phyloP scores from a whole-genome alignment of 1,140 invertebrate species.

The Plodia interpunctella region DNA sequence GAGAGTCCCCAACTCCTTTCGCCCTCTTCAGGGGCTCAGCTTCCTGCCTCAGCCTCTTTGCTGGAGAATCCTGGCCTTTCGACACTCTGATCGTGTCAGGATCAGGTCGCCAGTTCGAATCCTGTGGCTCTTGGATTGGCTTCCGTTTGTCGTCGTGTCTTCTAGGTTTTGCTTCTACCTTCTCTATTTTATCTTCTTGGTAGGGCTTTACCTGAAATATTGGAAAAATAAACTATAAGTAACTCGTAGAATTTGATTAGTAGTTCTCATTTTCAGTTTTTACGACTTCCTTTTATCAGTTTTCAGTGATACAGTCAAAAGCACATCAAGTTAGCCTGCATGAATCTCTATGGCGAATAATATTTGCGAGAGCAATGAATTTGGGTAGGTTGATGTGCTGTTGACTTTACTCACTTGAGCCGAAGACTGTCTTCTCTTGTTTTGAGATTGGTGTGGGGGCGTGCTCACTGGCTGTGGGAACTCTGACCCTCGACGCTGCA shows the following conservation, averaged over 20 bases:
- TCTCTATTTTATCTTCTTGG: slow-evolving; percentile 53
- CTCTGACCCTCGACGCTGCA: slow-evolving; percentile 67
- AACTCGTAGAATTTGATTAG: too few species aligned
- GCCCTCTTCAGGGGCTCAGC: slow-evolving; percentile 66
- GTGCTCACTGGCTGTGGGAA: slow-evolving; percentile 67
- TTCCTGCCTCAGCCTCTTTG: slow-evolving; percentile 59
- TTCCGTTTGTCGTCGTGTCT: slow-evolving; percentile 49
- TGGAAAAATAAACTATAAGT: too few species aligned
- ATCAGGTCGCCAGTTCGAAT: slow-evolving; percentile 51
- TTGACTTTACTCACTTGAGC: slow-evolving; percentile 44
- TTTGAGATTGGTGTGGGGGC: slow-evolving; percentile 50
- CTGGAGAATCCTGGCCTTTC: slow-evolving; percentile 59
- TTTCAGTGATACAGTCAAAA: too few species aligned
- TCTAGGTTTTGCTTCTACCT: slow-evolving; percentile 34
- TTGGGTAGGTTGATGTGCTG: too few species aligned
- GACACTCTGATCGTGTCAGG: slow-evolving; percentile 59
- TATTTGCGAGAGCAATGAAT: too few species aligned
- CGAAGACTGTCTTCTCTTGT: slow-evolving; percentile 60
- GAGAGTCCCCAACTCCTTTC: slow-evolving; percentile 58
- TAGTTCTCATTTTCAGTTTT: too few species aligned
- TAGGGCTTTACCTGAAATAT: slow-evolving; percentile 50
- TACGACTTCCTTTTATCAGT: too few species aligned
- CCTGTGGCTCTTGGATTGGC: slow-evolving; percentile 22
- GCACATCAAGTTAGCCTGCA: too few species aligned
- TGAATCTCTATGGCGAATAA: too few species aligned